These are phyloP conservation scores for Hemitrygon akajei DNA, from an alignment of 2,797 vertebrate species.

Conservation along the genomic window DNA sequence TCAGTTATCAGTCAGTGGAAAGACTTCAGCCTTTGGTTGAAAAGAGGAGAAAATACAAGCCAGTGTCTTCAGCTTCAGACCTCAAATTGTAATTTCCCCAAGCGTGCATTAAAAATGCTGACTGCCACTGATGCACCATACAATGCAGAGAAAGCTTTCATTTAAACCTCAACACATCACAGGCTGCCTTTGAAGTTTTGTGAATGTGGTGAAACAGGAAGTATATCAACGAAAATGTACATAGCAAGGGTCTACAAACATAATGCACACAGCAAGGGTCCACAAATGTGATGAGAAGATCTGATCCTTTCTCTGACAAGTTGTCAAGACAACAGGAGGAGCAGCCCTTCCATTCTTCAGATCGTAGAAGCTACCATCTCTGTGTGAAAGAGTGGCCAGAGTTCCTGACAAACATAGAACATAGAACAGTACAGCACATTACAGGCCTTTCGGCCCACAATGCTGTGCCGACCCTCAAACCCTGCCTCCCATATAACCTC, in stretches of 20 bases:
- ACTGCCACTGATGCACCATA: neutral
- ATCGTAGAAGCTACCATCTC: neutral
- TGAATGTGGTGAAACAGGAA: neutral
- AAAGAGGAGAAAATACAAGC: neutral
- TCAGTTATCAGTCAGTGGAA: neutral
- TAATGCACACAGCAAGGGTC: no score
- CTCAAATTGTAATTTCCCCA: neutral
- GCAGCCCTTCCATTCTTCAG: neutral
- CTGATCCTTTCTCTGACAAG: neutral
- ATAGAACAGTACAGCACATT: no score
- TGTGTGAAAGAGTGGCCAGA: neutral
- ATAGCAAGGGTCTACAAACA: neutral
- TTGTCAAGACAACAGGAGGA: no score
- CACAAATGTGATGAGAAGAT: neutral
- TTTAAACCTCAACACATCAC: neutral
- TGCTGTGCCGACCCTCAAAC: no score
- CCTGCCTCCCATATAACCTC: no score
- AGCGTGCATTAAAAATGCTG: neutral
- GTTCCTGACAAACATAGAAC: neutral
- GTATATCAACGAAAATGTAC: no score
- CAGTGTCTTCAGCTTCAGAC: neutral
- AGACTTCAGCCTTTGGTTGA: neutral
- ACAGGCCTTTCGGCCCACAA: no score
- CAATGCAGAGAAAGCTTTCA: neutral
- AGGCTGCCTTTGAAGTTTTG: neutral